A percentile compares a stretch with the other conserved stretches of the same genome.
Evolutionary conservation across 2,888 invertebrate genomes (phyloP).

Genomic region (Ellobium chinense): DNA sequence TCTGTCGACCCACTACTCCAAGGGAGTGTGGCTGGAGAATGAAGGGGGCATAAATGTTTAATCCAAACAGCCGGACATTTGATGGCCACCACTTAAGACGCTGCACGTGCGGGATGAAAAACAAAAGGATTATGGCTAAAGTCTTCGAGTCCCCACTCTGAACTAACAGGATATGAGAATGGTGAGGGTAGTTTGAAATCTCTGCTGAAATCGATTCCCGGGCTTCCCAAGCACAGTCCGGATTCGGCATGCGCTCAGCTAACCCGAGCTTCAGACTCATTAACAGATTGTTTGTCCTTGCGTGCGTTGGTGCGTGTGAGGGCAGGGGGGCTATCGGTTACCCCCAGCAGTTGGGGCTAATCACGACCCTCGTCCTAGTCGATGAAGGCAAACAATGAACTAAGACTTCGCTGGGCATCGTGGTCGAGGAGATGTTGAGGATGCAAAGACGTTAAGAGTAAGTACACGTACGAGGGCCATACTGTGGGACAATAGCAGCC

Average conservation of each 20-base stretch:
- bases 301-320: slow-evolving; percentile 13
- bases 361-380: not conserved
- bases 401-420: no score
- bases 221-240: not conserved
- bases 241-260: slow-evolving; percentile 24
- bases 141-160: not conserved
- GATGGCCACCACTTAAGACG: not conserved
- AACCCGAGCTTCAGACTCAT: slow-evolving; percentile 23
- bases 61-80: not conserved
- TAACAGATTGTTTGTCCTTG: slow-evolving; percentile 40
- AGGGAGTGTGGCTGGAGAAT: not conserved
- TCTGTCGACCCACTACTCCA: not conserved
- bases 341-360: slow-evolving; percentile 25
- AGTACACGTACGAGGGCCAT: no score
- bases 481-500: no score
- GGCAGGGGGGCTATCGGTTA: slow-evolving; percentile 10
- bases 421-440: no score
- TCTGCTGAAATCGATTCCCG: not conserved
- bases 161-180: not conserved
- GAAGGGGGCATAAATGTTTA: slow-evolving; percentile 8
- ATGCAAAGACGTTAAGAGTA: no score
- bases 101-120: slow-evolving; percentile 1
- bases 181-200: not conserved
- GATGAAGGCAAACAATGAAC: slow-evolving; percentile 28
- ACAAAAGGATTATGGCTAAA: slow-evolving; percentile 19